Evolutionary conservation across 1,140 invertebrate genomes (phyloP), one percentile per base, ranked within the genome.

Genomic region (Aphidius ervi): DNA sequence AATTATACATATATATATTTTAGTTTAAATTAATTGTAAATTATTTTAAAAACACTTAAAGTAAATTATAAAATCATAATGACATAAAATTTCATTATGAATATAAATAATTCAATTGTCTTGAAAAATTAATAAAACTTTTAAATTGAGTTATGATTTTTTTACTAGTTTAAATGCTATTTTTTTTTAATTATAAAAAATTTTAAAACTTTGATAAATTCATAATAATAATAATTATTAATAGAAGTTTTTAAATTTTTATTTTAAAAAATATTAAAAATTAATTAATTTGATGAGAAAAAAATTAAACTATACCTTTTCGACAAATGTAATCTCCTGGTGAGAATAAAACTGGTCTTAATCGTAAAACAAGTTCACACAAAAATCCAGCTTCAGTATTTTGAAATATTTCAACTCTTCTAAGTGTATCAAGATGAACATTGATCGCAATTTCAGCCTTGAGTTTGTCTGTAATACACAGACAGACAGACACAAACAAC

Each of bases 401-500:
- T 83, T 98, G 97, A 82, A 99, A 99, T 72, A 99, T 98, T 81
- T 98, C 96, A 67, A 98, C 96, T 74, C 95, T 87, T 82, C 96
- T 97, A 72, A 99, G 81, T 46, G 96, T 98, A 82, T 99, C 96
- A 80, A 99, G 84, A 79, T 98, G 96, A 63, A 99, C 96, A 82
- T 99, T 97, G 79, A 98, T 98, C 65, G 96, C 96, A 68, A 98
- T 98, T 83, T 99, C 97, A 45, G 95, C 95, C 82, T 98, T 98
- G 65, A 98, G 84, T 82, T 98, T 98, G 81, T 98, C 95, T 82
- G 83, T 63, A 76, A 79, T n/a, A 8, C 16, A 56, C 23, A 31
- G 23, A 31, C n/a, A 10, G 9, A 61, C 63, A 66, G 55, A 63
- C 50, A 58, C 46, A 56, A 55, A 47, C n/a, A 42, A 40, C 39